Conservation (phyloP, 2,888 invertebrate species). For the Electrophaes corylata region DNA sequence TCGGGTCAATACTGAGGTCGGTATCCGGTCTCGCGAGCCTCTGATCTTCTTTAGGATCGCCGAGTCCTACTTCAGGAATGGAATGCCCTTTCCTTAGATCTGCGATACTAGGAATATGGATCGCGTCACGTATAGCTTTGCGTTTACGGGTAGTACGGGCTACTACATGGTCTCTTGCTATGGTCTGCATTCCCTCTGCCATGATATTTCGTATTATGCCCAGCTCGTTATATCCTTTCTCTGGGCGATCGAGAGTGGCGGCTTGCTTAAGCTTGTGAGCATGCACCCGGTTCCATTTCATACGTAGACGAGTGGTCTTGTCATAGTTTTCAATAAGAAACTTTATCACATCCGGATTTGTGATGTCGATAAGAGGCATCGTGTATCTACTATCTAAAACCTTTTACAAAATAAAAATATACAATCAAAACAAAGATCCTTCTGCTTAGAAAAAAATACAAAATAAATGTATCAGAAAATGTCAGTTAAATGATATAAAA, state of each 20-base stretch:
- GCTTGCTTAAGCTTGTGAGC: conserved; percentile 47
- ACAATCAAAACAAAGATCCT: conserved; percentile 6
- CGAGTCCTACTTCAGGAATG: conserved; percentile 53
- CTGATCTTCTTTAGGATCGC: conserved; percentile 53
- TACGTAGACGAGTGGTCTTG: conserved; percentile 53
- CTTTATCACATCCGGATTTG: conserved; percentile 54
- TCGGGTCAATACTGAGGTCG: conserved; percentile 48
- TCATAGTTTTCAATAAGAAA: conserved; percentile 59
- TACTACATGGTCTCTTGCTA: conserved; percentile 46
- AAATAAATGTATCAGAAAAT: background rate
- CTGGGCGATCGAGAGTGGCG: conserved; percentile 48
- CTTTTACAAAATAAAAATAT: conserved; percentile 7
- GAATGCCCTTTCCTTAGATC: conserved; percentile 52
- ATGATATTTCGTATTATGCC: conserved; percentile 39
- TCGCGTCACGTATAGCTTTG: conserved; percentile 46
- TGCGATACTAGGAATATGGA: conserved; percentile 40
- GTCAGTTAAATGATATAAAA: background rate
- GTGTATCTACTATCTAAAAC: conserved; percentile 12
- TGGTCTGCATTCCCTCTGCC: conserved; percentile 47
- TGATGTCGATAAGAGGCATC: conserved; percentile 57
- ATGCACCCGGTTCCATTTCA: conserved; percentile 52
- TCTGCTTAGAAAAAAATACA: background rate
- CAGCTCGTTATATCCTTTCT: conserved; percentile 47
- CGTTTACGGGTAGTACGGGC: conserved; percentile 44
- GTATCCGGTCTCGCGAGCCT: conserved; percentile 50